These are phyloP conservation scores for Pluvianellus socialis DNA, from an alignment of 2,113 vertebrate species.

Conservation along the genomic window DNA sequence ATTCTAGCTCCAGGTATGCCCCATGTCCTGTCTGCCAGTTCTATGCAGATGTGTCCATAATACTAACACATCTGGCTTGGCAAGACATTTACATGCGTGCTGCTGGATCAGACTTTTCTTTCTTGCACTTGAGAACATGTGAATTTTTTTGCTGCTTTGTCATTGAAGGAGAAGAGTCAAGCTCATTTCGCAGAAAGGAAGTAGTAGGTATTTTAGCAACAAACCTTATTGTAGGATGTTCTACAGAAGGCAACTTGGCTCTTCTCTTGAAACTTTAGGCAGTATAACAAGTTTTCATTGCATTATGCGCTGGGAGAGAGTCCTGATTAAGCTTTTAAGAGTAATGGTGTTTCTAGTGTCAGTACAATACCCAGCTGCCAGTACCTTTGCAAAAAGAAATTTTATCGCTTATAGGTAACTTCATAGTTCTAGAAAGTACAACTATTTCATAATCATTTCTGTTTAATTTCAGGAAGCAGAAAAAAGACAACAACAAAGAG, in stretches of 20 bases:
- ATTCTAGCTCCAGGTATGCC: background rate
- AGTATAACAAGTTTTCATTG: background rate
- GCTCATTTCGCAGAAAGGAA: background rate
- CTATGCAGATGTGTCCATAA: background rate
- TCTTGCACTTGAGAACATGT: background rate
- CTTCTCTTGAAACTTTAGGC: background rate
- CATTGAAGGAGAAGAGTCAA: background rate
- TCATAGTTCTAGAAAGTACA: background rate
- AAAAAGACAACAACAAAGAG: slow-evolving; percentile 81
- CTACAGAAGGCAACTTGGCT: background rate
- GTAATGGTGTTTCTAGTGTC: background rate
- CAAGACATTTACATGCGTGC: background rate
- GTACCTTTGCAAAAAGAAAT: background rate
- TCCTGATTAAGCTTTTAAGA: background rate
- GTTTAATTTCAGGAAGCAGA: slow-evolving; percentile 81
- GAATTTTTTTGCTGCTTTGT: background rate
- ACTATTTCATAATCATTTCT: background rate
- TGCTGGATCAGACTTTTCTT: background rate
- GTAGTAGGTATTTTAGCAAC: background rate
- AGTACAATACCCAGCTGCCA: background rate
- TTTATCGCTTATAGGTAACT: background rate
- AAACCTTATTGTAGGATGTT: background rate
- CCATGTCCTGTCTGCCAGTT: background rate
- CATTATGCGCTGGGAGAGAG: background rate
- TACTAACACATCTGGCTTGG: background rate